Conservation (phyloP, 30 jellyfish, hydroid and myxozoan genomes). For the Pseudorhiza aurosa region DNA sequence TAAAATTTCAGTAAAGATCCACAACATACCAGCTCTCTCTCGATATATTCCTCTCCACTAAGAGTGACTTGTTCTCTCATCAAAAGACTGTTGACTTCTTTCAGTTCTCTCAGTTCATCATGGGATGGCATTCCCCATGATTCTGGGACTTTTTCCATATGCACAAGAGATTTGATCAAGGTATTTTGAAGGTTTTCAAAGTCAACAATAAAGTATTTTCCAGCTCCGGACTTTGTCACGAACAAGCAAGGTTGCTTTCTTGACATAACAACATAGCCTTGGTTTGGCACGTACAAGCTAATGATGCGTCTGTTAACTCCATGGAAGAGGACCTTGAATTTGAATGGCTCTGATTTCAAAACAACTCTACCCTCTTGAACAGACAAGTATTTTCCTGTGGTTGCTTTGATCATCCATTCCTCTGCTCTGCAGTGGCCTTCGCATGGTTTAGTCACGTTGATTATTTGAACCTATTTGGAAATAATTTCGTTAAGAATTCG, state of each 20-base stretch:
- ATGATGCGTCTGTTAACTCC: conserved; percentile 60
- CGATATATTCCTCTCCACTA: conserved; percentile 48
- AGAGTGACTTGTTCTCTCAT: conserved; percentile 54
- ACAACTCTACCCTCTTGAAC: conserved; percentile 37
- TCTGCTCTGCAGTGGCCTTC: conserved; percentile 62
- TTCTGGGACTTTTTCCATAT: conserved; percentile 22
- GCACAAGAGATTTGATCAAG: conserved; percentile 52
- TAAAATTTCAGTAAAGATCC: too few species aligned
- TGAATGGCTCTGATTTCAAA: conserved; percentile 40
- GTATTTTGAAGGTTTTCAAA: conserved; percentile 35
- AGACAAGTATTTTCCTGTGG: conserved; percentile 50
- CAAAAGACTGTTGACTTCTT: conserved; percentile 19
- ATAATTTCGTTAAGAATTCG: too few species aligned
- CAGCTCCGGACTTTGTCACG: conserved; percentile 25
- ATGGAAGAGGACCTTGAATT: conserved; percentile 62
- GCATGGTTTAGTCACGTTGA: conserved; percentile 65
- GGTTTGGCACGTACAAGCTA: conserved; percentile 57
- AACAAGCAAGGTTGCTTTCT: conserved; percentile 48
- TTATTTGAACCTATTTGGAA: conserved; percentile 41
- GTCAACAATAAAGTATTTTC: conserved; percentile 52
- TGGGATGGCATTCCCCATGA: conserved; percentile 46
- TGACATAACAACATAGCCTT: conserved; percentile 70
- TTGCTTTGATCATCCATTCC: conserved; percentile 52
- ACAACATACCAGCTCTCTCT: conserved; percentile 44
- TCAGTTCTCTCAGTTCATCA: conserved; percentile 37